Evolutionary conservation across 2,113 vertebrate species (phyloP).

Genomic region (Pluvianellus socialis): DNA sequence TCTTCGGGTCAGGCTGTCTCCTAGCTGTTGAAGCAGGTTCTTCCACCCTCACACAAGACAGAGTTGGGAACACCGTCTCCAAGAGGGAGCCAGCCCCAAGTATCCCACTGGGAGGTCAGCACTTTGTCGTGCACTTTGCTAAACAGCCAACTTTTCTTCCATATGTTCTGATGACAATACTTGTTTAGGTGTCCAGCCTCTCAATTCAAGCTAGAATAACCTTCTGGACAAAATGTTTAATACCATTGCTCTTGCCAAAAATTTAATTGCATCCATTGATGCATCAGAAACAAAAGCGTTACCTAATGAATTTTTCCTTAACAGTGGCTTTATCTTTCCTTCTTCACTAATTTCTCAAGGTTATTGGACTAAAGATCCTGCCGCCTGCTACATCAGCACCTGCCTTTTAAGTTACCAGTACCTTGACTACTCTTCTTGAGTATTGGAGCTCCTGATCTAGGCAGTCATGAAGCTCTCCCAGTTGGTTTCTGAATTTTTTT

Average conservation of each 20-base stretch:
- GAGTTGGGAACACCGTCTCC: accelerated
- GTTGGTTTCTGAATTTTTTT: background rate
- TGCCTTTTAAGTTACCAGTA: background rate
- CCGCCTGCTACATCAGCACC: background rate
- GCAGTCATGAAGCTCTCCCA: background rate
- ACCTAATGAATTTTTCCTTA: slow-evolving; percentile 21
- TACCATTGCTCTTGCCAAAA: slow-evolving; percentile 22
- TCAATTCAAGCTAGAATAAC: background rate
- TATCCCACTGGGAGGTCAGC: background rate
- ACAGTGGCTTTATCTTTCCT: background rate
- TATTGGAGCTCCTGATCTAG: background rate
- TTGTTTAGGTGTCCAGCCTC: background rate
- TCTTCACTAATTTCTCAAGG: slow-evolving; percentile 9
- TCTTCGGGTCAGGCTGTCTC: background rate
- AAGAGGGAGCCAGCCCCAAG: background rate
- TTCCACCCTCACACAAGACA: too few species aligned
- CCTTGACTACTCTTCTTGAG: background rate
- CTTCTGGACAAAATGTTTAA: slow-evolving; percentile 42
- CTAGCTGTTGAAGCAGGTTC: background rate
- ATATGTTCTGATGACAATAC: background rate
- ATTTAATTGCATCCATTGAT: slow-evolving; percentile 47
- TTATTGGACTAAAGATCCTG: background rate
- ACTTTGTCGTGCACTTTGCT: background rate
- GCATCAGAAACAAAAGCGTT: slow-evolving; percentile 23
- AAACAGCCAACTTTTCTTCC: background rate